These are phyloP conservation scores for Meloe dianella DNA, from an alignment of 2,888 invertebrate species.

Conservation along the genomic window DNA sequence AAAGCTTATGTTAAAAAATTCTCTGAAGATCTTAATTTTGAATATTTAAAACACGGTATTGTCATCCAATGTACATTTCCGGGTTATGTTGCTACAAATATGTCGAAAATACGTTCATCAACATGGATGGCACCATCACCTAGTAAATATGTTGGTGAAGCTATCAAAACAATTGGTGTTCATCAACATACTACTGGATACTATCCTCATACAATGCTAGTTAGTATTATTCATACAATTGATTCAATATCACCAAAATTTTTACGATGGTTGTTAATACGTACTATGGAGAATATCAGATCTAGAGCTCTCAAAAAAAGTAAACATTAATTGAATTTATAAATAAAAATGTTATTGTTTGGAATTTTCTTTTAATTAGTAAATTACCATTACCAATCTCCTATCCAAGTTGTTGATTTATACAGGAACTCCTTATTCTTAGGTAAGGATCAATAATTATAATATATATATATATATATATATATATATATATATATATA, in stretches of 20 bases:
- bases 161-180: slow-evolving; percentile 75
- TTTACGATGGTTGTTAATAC: slow-evolving; percentile 67
- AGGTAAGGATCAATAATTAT: background rate
- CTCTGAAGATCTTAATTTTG: slow-evolving; percentile 75
- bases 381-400: background rate
- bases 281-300: slow-evolving; percentile 71
- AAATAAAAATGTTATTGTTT: slow-evolving; percentile 9
- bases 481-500: too few relatives aligned
- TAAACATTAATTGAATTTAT: slow-evolving; percentile 11
- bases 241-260: slow-evolving; percentile 63
- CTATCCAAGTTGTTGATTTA: too few relatives aligned
- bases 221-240: slow-evolving; percentile 61
- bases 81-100: slow-evolving; percentile 90
- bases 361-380: slow-evolving; percentile 7
- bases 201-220: slow-evolving; percentile 71
- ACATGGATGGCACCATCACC: slow-evolving; percentile 79
- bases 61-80: slow-evolving; percentile 83
- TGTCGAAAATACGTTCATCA: slow-evolving; percentile 80
- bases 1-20: slow-evolving; percentile 89
- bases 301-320: slow-evolving; percentile 61
- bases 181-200: slow-evolving; percentile 76
- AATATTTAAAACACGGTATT: slow-evolving; percentile 76
- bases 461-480: background rate
- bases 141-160: slow-evolving; percentile 72
- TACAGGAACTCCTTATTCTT: too few relatives aligned